These are phyloP conservation scores for Panulirus ornatus DNA, from an alignment of 1,140 invertebrate species.

Conservation along the genomic window DNA sequence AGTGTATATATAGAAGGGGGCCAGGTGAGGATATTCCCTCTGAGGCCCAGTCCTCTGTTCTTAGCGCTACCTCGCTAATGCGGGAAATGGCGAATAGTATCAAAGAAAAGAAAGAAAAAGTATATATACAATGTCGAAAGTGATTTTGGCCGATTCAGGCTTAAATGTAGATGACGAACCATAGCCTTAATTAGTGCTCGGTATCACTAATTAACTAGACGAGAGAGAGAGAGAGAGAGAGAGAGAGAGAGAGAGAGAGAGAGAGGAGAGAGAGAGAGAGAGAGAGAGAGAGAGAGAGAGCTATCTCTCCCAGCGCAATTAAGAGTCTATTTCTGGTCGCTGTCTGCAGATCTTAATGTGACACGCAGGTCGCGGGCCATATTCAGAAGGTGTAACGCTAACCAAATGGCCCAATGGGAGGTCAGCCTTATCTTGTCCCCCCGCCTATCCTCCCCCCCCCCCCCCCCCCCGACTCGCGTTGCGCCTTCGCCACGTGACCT, in stretches of 20 bases:
- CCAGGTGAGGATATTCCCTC: too few relatives aligned
- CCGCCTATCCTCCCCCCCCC: not conserved
- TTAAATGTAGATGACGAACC: too few relatives aligned
- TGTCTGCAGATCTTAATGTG: not conserved
- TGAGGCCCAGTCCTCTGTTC: too few relatives aligned
- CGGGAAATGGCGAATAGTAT: too few relatives aligned
- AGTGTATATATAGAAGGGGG: too few relatives aligned
- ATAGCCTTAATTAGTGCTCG: too few relatives aligned
- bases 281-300: not conserved
- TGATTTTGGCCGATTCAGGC: too few relatives aligned
- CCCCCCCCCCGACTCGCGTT: not conserved
- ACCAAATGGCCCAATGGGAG: slow-evolving; percentile 46
- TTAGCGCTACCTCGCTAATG: too few relatives aligned
- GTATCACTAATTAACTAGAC: too few relatives aligned
- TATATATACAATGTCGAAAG: too few relatives aligned
- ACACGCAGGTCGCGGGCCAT: not conserved
- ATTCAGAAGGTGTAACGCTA: not conserved
- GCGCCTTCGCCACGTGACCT: slow-evolving; percentile 13
- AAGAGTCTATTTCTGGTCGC: not conserved
- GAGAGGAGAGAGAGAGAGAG: not conserved
- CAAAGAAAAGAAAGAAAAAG: too few relatives aligned
- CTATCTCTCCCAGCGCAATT: not conserved
- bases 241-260: not conserved
- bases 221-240: not conserved
- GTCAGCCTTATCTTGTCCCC: slow-evolving; percentile 24